Evolutionary conservation across 2,797 vertebrate genomes (phyloP).

Genomic region (Pygocentrus nattereri): DNA sequence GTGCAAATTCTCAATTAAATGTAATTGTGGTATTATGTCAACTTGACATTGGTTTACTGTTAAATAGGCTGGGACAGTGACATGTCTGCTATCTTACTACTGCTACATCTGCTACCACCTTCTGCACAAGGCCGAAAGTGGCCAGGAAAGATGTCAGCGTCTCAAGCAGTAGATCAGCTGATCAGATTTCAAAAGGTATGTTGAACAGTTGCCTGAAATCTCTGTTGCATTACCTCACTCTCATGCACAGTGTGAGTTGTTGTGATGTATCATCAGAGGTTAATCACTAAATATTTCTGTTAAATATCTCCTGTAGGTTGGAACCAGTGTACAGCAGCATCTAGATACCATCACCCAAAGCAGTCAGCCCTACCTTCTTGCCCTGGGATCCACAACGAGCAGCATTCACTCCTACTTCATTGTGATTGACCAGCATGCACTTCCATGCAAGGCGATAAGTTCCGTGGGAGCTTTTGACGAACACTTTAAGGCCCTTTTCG

Average conservation of each 20-base stretch:
- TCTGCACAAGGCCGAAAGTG: constrained; percentile 58
- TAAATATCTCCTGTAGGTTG: constrained; percentile 44
- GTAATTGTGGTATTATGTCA: constrained; percentile 17
- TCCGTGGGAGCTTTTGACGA: no score
- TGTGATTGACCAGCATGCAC: no score
- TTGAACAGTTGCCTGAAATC: constrained; percentile 7
- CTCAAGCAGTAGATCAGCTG: constrained; percentile 52
- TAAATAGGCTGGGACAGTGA: constrained; percentile 57
- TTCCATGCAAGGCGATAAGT: no score
- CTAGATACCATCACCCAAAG: constrained; percentile 43
- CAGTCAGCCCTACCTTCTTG: constrained; percentile 57
- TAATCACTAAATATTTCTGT: no score
- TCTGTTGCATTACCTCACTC: constrained; percentile 4
- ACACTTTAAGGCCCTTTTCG: no score
- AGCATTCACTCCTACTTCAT: no score
- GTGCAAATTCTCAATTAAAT: constrained; percentile 4
- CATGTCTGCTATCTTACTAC: no score
- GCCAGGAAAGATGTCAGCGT: constrained; percentile 51
- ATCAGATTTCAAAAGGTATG: constrained; percentile 52
- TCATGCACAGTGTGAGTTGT: background rate
- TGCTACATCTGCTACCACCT: no score
- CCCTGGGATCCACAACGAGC: constrained; percentile 34
- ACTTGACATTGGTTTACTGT: constrained; percentile 28
- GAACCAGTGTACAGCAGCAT: constrained; percentile 59
- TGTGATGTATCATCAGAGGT: constrained; percentile 1